A percentile compares a stretch with the other conserved stretches of the same genome.
Conservation (phyloP, 2,797 vertebrate genomes). For the Amphiprion clarkii region DNA sequence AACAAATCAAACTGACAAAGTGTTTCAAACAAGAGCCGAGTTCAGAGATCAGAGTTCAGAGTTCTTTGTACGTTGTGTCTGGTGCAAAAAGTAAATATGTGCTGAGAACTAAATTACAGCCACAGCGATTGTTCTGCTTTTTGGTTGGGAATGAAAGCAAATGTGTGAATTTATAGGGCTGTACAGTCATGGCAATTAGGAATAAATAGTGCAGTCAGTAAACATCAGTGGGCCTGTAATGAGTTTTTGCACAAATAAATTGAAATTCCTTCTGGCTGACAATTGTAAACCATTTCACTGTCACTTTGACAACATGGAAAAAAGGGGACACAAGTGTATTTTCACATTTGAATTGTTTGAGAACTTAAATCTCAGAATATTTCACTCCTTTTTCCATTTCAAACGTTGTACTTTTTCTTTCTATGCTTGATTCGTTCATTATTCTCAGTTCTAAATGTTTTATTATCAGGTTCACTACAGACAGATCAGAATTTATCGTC, state of each 20-base stretch:
- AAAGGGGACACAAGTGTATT: not conserved
- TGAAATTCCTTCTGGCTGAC: not conserved
- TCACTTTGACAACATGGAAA: not conserved
- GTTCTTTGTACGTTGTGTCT: slow-evolving; percentile 4
- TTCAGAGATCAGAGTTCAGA: not conserved
- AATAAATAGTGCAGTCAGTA: slow-evolving; percentile 33
- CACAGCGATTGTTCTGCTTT: not conserved
- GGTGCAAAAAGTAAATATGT: slow-evolving; percentile 26
- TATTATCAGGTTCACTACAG: no score
- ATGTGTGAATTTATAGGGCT: slow-evolving; percentile 13
- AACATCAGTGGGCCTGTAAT: slow-evolving; percentile 13
- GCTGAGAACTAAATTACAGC: not conserved
- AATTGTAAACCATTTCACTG: not conserved
- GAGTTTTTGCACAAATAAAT: slow-evolving; percentile 15
- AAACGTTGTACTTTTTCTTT: not conserved
- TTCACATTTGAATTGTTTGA: slow-evolving; percentile 1
- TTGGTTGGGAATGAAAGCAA: slow-evolving; percentile 25
- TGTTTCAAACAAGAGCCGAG: not conserved
- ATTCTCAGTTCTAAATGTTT: not conserved
- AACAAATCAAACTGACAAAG: slow-evolving; percentile 49
- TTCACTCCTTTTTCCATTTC: not conserved
- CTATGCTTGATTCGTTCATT: not conserved
- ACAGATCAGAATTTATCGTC: not conserved
- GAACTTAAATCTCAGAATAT: not conserved
- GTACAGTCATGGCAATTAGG: slow-evolving; percentile 1